Percentiles rank a stretch among this genome's conserved stretches.
phyloP scores from a whole-genome alignment of 2,113 vertebrate species.

The Otis tarda region DNA sequence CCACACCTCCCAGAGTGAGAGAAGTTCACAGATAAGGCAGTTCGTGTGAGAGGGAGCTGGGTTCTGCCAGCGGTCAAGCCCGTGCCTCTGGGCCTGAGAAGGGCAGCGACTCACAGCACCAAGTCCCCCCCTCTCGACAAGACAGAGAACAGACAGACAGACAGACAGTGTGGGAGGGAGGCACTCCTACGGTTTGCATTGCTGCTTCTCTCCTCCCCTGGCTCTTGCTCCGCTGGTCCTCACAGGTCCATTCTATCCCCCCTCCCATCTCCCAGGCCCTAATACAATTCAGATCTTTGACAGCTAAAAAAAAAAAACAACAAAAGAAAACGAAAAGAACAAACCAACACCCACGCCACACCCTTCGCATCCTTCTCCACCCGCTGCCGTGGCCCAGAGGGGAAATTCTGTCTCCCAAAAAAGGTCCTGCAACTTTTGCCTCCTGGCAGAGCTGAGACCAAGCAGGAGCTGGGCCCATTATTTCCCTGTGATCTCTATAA shows the following conservation, averaged over 20 bases:
- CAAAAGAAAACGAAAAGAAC: background rate
- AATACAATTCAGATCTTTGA: constrained; percentile 64
- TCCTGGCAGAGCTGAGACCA: constrained; percentile 1
- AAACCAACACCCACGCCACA: constrained; percentile 44
- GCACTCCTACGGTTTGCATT: constrained; percentile 55
- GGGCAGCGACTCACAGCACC: constrained; percentile 35
- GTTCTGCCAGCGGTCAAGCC: constrained; percentile 61
- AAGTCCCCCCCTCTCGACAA: constrained; percentile 44
- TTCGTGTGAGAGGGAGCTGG: constrained; percentile 64
- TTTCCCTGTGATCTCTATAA: constrained; percentile 96
- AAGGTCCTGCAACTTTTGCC: constrained; percentile 62
- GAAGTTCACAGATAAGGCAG: constrained; percentile 78
- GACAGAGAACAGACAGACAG: constrained; percentile 69
- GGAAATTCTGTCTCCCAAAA: constrained; percentile 65
- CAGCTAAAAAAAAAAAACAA: constrained; percentile 61
- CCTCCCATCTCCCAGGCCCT: constrained; percentile 46
- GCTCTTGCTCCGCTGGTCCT: constrained; percentile 42
- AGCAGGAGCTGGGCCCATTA: constrained; percentile 70
- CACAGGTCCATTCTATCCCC: constrained; percentile 11
- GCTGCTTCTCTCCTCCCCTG: constrained; percentile 41
- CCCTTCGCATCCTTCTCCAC: constrained; percentile 57
- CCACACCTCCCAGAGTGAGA: constrained; percentile 52
- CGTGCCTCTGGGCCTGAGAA: constrained; percentile 52
- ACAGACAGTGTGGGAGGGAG: constrained; percentile 49
- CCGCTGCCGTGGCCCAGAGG: constrained; percentile 44